These are phyloP conservation scores for Caenorhabditis afra DNA, from an alignment of 2,888 invertebrate species.

Conservation along the genomic window DNA sequence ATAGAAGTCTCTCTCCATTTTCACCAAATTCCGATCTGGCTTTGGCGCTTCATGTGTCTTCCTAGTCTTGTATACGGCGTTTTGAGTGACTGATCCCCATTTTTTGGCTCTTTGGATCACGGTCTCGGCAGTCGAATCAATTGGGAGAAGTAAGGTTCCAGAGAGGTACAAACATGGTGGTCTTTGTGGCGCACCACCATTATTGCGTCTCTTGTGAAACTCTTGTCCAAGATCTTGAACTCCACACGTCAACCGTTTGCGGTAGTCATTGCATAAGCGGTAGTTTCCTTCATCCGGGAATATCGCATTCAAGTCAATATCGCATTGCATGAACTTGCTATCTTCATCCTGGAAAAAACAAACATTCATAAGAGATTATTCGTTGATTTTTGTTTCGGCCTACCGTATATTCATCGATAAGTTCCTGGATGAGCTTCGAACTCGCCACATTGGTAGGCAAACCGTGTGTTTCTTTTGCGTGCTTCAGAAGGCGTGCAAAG, in stretches of 20 bases:
- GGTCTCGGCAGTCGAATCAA: no score
- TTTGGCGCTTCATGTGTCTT: neutral
- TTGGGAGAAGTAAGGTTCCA: neutral
- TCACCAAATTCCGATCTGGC: neutral
- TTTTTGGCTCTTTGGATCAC: neutral
- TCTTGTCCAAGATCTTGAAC: no score
- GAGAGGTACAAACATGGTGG: no score
- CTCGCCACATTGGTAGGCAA: no score
- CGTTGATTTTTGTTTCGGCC: no score
- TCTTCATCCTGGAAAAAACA: neutral
- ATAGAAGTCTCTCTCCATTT: neutral
- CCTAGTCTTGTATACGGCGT: neutral
- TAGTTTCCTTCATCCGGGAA: slow-evolving; percentile 12
- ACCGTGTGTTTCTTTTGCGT: no score
- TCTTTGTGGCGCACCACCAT: no score
- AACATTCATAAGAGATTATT: no score
- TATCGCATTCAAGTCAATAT: neutral
- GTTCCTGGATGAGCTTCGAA: no score
- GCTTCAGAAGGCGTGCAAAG: no score
- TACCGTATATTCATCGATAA: no score
- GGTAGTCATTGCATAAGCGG: neutral
- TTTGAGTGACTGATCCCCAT: neutral
- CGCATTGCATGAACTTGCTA: neutral
- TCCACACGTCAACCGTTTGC: neutral
- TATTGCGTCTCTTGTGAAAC: no score